Evolutionary conservation across 2,888 invertebrate genomes (phyloP).

Genomic region (Campoplex nolae): DNA sequence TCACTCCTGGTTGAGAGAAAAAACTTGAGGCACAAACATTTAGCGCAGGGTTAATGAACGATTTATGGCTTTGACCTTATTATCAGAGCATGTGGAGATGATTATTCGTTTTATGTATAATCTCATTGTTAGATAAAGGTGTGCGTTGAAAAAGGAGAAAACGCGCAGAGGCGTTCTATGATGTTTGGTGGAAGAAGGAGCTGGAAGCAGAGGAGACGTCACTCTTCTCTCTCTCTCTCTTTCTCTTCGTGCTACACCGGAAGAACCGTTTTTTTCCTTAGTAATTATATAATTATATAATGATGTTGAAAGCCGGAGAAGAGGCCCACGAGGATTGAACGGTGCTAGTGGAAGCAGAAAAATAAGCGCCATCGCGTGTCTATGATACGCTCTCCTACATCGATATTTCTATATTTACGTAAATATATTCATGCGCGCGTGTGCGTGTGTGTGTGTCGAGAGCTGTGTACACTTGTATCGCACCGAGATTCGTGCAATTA

Average conservation of each 20-base stretch:
- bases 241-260: slow-evolving; percentile 63
- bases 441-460: neutral
- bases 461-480: neutral
- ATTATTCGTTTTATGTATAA: slow-evolving; percentile 26
- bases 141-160: slow-evolving; percentile 21
- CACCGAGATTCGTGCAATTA: slow-evolving; percentile 65
- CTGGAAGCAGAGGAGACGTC: neutral
- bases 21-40: neutral
- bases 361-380: slow-evolving; percentile 70
- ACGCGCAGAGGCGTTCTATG: slow-evolving; percentile 29
- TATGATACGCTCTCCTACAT: slow-evolving; percentile 37
- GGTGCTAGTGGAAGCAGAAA: slow-evolving; percentile 65
- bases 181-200: slow-evolving; percentile 3
- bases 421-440: neutral
- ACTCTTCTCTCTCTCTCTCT: slow-evolving; percentile 7
- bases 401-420: neutral
- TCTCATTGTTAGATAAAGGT: slow-evolving; percentile 21
- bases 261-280: slow-evolving; percentile 67
- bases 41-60: slow-evolving; percentile 53
- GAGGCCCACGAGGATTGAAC: slow-evolving; percentile 47
- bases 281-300: slow-evolving; percentile 72
- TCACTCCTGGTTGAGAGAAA: neutral
- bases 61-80: slow-evolving; percentile 60
- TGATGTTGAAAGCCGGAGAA: slow-evolving; percentile 64
- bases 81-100: slow-evolving; percentile 29